phyloP scores from a whole-genome alignment of 2,113 vertebrate species.

The Epinephelus moara region DNA sequence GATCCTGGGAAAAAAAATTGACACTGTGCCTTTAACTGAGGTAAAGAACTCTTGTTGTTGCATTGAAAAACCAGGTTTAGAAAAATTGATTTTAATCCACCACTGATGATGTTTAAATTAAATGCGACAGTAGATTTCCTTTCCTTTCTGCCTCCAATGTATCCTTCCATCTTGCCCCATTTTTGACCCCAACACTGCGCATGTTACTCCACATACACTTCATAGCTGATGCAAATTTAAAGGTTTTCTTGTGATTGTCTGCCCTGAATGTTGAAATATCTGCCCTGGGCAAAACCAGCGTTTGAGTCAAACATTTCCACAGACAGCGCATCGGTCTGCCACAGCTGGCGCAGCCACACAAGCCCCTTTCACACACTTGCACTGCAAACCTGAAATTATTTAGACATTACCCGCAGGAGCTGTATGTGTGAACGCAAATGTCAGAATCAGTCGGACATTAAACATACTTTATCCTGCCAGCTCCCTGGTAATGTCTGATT shows the following conservation, averaged over 20 bases:
- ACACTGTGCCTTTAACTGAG: not conserved
- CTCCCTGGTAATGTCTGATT: too few relatives aligned
- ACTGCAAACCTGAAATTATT: too few relatives aligned
- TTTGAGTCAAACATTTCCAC: constrained; percentile 18
- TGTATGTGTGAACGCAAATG: too few relatives aligned
- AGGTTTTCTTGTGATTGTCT: not conserved
- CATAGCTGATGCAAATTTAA: not conserved
- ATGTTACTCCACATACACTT: not conserved
- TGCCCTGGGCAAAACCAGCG: not conserved
- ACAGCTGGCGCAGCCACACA: not conserved
- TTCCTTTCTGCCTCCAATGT: not conserved
- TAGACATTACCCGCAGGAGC: too few relatives aligned
- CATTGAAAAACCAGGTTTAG: not conserved
- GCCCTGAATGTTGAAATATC: not conserved
- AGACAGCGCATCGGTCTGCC: not conserved
- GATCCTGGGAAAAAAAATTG: not conserved
- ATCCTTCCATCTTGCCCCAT: not conserved
- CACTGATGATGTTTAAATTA: not conserved
- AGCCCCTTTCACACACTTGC: too few relatives aligned
- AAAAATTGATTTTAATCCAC: not conserved
- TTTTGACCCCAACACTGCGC: not conserved
- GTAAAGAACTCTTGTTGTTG: not conserved
- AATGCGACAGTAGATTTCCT: too few relatives aligned
- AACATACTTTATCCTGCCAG: too few relatives aligned
- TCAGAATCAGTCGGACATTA: too few relatives aligned